Percentiles rank a stretch among this genome's conserved stretches.
phyloP scores from a whole-genome alignment of 2,113 vertebrate genomes.

The Actinemys pallida region DNA sequence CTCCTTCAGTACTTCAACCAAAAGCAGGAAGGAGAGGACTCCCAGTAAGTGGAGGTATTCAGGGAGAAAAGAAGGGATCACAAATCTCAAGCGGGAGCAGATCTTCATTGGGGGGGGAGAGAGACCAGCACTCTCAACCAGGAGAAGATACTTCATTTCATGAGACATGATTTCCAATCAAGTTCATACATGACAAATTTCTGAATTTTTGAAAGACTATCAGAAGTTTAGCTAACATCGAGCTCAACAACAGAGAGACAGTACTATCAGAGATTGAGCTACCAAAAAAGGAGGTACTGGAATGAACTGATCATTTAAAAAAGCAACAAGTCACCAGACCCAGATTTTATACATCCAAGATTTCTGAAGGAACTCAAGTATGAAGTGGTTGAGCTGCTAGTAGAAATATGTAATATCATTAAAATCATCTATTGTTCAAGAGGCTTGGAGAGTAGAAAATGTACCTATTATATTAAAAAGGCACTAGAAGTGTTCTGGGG shows the following conservation, averaged over 20 bases:
- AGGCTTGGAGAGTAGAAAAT: background rate
- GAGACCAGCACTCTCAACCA: background rate
- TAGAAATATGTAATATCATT: background rate
- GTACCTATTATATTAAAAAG: constrained; percentile 25
- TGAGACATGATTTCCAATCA: background rate
- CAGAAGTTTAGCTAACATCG: background rate
- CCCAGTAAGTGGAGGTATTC: background rate
- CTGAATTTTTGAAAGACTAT: background rate
- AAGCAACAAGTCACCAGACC: background rate
- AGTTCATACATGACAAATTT: background rate
- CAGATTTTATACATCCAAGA: background rate
- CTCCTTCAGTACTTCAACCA: background rate
- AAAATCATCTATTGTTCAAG: background rate
- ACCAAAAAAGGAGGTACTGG: background rate
- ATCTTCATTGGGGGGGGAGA: background rate
- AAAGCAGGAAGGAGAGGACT: background rate
- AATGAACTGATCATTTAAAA: background rate
- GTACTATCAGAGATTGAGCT: background rate
- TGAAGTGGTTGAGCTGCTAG: background rate
- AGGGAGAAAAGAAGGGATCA: background rate
- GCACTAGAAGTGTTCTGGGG: background rate
- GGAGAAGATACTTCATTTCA: background rate
- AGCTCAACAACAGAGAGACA: background rate
- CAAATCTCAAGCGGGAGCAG: background rate
- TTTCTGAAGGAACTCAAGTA: background rate